Evolutionary conservation across 2,888 invertebrate species (phyloP), one percentile per base, ranked within the genome.

Genomic region (Creontiades dilutus): DNA sequence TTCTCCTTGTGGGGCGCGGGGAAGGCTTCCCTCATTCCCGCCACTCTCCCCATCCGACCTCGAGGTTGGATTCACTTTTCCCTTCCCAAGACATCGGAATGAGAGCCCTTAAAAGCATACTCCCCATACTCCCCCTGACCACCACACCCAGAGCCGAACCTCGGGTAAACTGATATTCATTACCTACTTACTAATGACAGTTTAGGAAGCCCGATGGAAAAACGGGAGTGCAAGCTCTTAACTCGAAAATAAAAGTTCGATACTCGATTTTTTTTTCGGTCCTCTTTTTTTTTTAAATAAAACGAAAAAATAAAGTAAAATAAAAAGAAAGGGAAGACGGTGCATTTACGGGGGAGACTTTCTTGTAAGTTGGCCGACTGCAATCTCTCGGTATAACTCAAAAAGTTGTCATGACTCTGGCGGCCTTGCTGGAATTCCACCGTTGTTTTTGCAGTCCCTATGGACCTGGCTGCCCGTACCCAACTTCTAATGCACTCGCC

Each of bases 361-460:
- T 76, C 88, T 88, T 88, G 88, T 88, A 88, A 87, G 80, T 78
- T 82, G n/a, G 88, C 78, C 86, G 52, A 52, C 47, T 86, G 76
- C 88, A 88, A 88, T 88, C 88, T 88, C 90, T 89, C 68, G 55
- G 90, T 91, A 91, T 90, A 91, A 91, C 91, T 90, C 90, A 91
- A 91, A 90, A 91, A 90, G 90, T 90, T 90, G 91, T 91, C 91
- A 91, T 90, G 91, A 46, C 78, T 57, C 88, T 61, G 16, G 27
- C 85, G 57, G 19, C 47, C 85, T 61, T 61, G 85, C 46, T 61
- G 85, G 85, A 85, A 85, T 85, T 61, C 85, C 85, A 85, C 85
- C 55, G 61, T 37, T 82, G 85, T 85, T 85, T 85, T 85, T 85
- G 48, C 85, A 23, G 82, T 81, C 81, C 52, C 47, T 52, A 46